Evolutionary conservation across 2,797 vertebrate genomes (phyloP), one percentile per base, ranked within the genome.

Genomic region (Fistularia tabacaria): DNA sequence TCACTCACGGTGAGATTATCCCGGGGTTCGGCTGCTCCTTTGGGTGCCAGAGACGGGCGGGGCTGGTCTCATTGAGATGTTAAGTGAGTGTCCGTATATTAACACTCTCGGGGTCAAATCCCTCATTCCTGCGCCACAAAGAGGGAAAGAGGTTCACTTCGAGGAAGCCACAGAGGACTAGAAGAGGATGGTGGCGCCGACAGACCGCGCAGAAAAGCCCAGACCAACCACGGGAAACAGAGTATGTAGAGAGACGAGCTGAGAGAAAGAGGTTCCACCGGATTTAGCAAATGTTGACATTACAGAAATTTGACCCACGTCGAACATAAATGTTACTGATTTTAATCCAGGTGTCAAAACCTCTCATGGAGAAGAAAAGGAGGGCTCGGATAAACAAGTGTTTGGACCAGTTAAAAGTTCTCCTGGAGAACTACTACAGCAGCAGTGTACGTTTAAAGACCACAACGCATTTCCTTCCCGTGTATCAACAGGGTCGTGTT

Each of bases 341-440:
- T 38, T 14, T 3, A 40, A 40, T 13, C 36, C 79, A 94, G 93
- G 89, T 94, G 8, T 94, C 94, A 58, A 96, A 96, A 77, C 94
- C 94, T 2, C 75, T 94, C 9, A 95, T 95, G 94, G 94, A 96
- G 70, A 96, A 94, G 85, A 94, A 93, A 78, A 86, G 94, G 55
- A 81, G 94, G 40, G 94, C 94, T 0, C 92, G 93, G 6, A 96
- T 96, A 46, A 96, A 96, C 51, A 85, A 91, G 49, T 93, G 92
- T 15, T 74, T 96, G 79, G 93, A 95, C 51, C 92, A 96, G 74
- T 80, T 96, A 42, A 93, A 91, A 64, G 76, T 69, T 1, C 81
- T 95, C 4, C 82, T 96, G 68, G 93, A 96, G 70, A 93, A 71
- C 49, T 89, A 89, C 73, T 95, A 93, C 75, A 92, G 92, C 6